phyloP scores from a whole-genome alignment of 2,888 invertebrate genomes.

The Branchipolynoe longqiensis region DNA sequence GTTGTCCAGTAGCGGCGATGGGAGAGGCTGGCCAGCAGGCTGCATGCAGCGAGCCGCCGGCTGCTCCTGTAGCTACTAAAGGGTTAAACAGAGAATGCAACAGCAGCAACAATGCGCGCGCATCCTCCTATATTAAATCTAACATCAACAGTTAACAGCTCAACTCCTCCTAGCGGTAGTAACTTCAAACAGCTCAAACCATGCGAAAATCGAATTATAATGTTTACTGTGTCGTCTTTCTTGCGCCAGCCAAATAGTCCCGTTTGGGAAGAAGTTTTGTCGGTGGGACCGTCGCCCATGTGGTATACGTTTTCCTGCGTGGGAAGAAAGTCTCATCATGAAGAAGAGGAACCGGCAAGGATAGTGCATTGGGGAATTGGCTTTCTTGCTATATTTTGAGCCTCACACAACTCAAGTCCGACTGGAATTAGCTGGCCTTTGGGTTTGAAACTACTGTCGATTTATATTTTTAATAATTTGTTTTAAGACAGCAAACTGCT shows the following conservation, averaged over 20 bases:
- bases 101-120: background rate
- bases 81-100: slow-evolving; percentile 6
- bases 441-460: too few relatives aligned
- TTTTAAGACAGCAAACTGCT: too few relatives aligned
- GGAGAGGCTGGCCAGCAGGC: background rate
- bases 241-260: slow-evolving; percentile 45
- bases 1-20: background rate
- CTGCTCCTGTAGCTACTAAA: background rate
- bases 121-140: background rate
- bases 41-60: background rate
- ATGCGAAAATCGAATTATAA: slow-evolving; percentile 3
- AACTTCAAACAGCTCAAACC: slow-evolving; percentile 38
- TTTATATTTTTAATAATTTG: too few relatives aligned
- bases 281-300: slow-evolving; percentile 17
- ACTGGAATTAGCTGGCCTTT: too few relatives aligned
- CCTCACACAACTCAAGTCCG: too few relatives aligned
- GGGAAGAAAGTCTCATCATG: too few relatives aligned
- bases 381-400: background rate
- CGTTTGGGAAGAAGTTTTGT: background rate
- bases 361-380: too few relatives aligned
- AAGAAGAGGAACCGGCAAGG: too few relatives aligned
- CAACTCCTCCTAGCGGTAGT: background rate
- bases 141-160: slow-evolving; percentile 29
- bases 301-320: slow-evolving; percentile 46
- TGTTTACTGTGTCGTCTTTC: slow-evolving; percentile 45